Base-by-base conservation (phyloP, 2,113 vertebrate species). In the Oryzias melastigma region DNA sequence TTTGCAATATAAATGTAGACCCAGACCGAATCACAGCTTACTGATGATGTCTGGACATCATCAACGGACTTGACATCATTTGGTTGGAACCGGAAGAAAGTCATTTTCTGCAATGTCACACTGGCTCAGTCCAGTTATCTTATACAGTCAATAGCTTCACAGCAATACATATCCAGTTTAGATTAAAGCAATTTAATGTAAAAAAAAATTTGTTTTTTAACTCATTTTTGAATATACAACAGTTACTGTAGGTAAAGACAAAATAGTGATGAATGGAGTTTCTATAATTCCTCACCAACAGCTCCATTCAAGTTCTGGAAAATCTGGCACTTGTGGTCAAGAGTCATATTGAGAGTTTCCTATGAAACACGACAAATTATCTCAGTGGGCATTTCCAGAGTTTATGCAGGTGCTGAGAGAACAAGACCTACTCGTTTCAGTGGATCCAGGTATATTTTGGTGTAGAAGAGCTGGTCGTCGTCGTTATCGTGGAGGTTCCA, bases 391-490 rank as follows among this genome's bases (percentile, higher is more conserved):
- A 27, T 53, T 82, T 66, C 64, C 61, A 66, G 5, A 50, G 18
- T 14, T 52, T 35, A 44, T 41, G 20, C 25, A 58, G 19, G 19
- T 3, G 0, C 41, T 25, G 14, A 54, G 4, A 2, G 4, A 7
- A 20, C 8, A 14, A 7, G 13, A 52, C 94, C 84, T 49, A 90
- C 89, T 87, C 96, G 91, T 74, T 95, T 89, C 64, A 92, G 58
- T 16, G 93, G 90, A 68, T 99, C 93, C 83, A 99, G 55, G 67
- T 97, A 98, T 82, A 97, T 91, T 89, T 98, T 98, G 14, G 97
- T 97, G 81, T 99, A 99, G 85, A 98, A 99, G 25, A 98, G 94
- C 81, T 98, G 97, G 84, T 99, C 97, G 19, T 99, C 97, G 47
- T 99, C 97, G 58, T 95, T 98, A 83, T 99, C 97, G 22, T 98